These are phyloP conservation scores for Acanthoscelides obtectus DNA, from an alignment of 2,888 invertebrate genomes.

Conservation along the genomic window DNA sequence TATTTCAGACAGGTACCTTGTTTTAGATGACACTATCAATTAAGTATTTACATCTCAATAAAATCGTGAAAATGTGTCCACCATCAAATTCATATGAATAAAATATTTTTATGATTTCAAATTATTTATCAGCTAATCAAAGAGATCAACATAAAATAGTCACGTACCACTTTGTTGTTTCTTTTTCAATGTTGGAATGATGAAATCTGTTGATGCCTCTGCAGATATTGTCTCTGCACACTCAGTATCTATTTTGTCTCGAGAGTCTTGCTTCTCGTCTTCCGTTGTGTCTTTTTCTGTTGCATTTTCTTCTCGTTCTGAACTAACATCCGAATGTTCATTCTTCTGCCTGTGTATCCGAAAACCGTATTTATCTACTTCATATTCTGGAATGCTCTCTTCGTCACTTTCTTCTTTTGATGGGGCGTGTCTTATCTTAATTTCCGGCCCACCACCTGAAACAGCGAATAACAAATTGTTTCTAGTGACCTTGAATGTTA, in stretches of 20 bases:
- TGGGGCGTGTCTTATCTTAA: conserved; percentile 46
- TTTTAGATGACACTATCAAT: too few relatives aligned
- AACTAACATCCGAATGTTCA: background rate
- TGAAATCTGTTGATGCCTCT: conserved; percentile 15
- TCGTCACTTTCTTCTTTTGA: conserved; percentile 13
- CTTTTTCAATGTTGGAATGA: conserved; percentile 24
- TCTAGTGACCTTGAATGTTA: too few relatives aligned
- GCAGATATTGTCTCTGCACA: background rate
- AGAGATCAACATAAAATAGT: background rate
- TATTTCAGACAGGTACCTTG: too few relatives aligned
- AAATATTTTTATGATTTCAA: too few relatives aligned
- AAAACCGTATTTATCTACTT: background rate
- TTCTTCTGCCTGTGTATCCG: background rate
- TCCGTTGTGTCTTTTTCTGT: background rate
- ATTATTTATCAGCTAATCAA: too few relatives aligned
- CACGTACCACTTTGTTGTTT: conserved; percentile 16
- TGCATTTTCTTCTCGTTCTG: background rate
- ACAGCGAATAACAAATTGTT: background rate
- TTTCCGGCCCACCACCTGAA: conserved; percentile 76
- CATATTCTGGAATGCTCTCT: conserved; percentile 12
- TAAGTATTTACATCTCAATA: too few relatives aligned
- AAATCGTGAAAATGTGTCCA: too few relatives aligned
- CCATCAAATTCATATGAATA: too few relatives aligned
- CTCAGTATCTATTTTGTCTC: background rate
- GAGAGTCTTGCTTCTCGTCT: background rate